Evolutionary conservation across 2,888 invertebrate species (phyloP), one percentile per base, ranked within the genome.

Genomic region (Tetropium fuscum): DNA sequence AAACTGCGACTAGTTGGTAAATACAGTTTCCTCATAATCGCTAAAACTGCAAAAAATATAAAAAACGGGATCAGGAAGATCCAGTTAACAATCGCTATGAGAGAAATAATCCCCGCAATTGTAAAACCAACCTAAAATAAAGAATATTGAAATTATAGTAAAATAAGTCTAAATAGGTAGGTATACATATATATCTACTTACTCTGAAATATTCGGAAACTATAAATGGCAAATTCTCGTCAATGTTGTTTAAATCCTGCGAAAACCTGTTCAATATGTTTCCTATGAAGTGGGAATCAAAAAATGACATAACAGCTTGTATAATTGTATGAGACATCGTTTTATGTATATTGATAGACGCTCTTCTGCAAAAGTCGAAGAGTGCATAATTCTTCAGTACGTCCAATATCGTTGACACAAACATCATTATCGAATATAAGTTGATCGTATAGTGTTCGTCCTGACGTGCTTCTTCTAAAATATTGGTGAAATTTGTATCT

Each of bases 281-380:
- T 16, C 76, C 77, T 20, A 77, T 76, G 34, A 76, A 73, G 64
- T 74, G 68, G 1, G 68, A 66, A 51, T 77, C 77, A 44, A 76
- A 76, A 47, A 77, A 77, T 10, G 67, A 48, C 76, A 75, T 75
- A 1, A 70, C 63, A n/a, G 74, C 74, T 25, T 72, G 63, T 1
- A 77, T 58, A 3, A 77, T 64, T 16, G 66, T 69, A 1, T 45
- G 36, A 3, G 70, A 63, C 74, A 76, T 75, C 11, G 60, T 59
- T 59, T 74, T 73, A 59, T 77, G 77, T 2, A 75, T 40, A 22
- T 72, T 75, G 2, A 73, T 67, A 0, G 77, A 77, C 93, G 84
- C 85, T 94, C 86, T 11, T 91, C 89, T 48, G 92, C 94, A 1
- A 90, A 91, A 82, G 94, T 92, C 55, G 91, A 82, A 63, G 90